phyloP scores from a whole-genome alignment of 2,113 vertebrate genomes.

The Ptychochromis oligacanthus region DNA sequence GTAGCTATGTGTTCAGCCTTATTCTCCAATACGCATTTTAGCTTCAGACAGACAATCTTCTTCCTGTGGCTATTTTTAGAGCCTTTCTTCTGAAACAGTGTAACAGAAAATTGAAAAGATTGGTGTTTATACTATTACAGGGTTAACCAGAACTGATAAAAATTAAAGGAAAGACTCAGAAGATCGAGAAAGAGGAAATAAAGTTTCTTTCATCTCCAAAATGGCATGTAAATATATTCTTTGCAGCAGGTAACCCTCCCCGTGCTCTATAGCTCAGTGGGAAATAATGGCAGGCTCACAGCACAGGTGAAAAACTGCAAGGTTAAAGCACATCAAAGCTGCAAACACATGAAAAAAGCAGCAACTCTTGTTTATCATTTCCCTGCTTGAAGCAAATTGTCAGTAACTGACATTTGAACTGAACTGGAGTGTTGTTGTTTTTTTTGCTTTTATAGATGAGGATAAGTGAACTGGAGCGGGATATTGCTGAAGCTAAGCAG shows the following conservation, averaged over 20 bases:
- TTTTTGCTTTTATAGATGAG: conserved; percentile 70
- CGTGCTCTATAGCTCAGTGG: conserved; percentile 2
- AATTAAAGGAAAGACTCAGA: background rate
- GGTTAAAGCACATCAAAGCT: background rate
- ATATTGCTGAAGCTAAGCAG: conserved; percentile 83
- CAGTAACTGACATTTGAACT: background rate
- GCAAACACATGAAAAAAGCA: background rate
- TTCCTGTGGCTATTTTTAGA: background rate
- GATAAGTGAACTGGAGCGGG: conserved; percentile 82
- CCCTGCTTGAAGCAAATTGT: background rate
- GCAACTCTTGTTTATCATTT: background rate
- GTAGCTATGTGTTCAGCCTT: background rate
- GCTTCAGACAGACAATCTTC: background rate
- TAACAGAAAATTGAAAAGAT: background rate
- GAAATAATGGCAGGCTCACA: conserved; percentile 4
- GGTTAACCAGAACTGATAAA: background rate
- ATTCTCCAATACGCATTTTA: background rate
- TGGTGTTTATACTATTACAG: background rate
- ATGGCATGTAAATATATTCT: background rate
- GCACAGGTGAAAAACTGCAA: conserved; percentile 25
- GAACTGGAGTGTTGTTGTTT: background rate
- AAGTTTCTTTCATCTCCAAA: background rate
- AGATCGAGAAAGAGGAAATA: background rate
- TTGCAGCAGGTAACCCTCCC: background rate
- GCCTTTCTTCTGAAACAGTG: background rate